Evolutionary conservation across 2,113 vertebrate species (phyloP).

Genomic region (Epinephelus moara): DNA sequence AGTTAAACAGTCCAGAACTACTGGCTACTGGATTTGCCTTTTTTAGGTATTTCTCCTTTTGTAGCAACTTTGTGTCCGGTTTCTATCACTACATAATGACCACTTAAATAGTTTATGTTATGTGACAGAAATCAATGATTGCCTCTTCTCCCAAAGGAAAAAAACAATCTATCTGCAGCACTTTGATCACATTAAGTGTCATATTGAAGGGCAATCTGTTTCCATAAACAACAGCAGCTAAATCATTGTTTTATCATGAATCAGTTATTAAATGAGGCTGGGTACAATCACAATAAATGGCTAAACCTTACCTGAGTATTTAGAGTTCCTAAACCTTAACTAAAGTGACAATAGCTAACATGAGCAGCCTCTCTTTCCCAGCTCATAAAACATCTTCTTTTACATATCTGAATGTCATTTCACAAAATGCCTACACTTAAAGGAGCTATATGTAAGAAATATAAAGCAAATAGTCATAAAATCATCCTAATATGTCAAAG

Average conservation of each 20-base stretch:
- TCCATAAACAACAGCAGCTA: not conserved
- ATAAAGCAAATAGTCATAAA: too few relatives aligned
- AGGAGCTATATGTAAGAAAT: too few relatives aligned
- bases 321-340: not conserved
- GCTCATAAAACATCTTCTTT: not conserved
- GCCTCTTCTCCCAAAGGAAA: not conserved
- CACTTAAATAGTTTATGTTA: not conserved
- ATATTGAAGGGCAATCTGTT: not conserved
- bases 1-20: not conserved
- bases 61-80: not conserved
- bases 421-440: not conserved
- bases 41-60: too few relatives aligned
- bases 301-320: not conserved
- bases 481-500: too few relatives aligned
- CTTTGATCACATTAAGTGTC: not conserved
- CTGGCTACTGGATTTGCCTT: not conserved
- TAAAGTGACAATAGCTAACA: not conserved
- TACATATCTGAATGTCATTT: not conserved
- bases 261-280: not conserved
- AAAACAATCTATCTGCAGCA: not conserved
- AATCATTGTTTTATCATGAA: not conserved
- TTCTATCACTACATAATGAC: not conserved
- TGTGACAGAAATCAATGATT: constrained; percentile 6
- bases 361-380: not conserved
- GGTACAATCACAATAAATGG: not conserved